Evolutionary conservation across 2,113 vertebrate genomes (phyloP).

Genomic region (Eulemur macaco): DNA sequence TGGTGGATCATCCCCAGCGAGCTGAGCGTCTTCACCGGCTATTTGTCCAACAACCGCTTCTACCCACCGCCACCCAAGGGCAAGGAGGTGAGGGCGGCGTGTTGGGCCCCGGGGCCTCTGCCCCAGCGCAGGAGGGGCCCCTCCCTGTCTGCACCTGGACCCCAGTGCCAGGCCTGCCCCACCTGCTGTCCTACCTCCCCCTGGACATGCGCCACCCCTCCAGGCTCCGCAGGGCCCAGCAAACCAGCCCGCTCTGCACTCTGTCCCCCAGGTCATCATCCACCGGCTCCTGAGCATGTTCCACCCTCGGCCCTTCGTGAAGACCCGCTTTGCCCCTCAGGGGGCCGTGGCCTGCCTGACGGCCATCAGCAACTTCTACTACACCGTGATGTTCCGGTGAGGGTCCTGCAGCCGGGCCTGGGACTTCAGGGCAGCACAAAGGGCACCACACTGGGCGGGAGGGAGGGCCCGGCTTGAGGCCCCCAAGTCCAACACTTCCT

Average conservation of each 20-base stretch:
- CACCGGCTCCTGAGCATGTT: slow-evolving; percentile 96
- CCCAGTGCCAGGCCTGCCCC: not conserved
- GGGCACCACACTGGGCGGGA: rapidly evolving
- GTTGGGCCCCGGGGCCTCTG: rapidly evolving
- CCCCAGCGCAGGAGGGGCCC: not conserved
- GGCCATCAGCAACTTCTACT: slow-evolving; percentile 93
- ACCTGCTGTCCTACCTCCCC: not conserved
- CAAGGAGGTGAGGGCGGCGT: slow-evolving; percentile 90
- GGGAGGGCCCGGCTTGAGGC: not conserved
- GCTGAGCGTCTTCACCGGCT: slow-evolving; percentile 95
- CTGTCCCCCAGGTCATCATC: slow-evolving; percentile 88
- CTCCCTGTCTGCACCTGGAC: not conserved
- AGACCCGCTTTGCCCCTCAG: slow-evolving; percentile 95
- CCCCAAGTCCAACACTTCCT: not conserved
- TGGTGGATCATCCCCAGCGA: slow-evolving; percentile 98
- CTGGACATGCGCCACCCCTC: not conserved
- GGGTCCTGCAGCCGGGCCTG: not conserved
- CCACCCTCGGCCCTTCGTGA: slow-evolving; percentile 94
- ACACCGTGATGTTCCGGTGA: slow-evolving; percentile 94
- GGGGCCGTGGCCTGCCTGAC: slow-evolving; percentile 94
- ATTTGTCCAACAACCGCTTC: slow-evolving; percentile 96
- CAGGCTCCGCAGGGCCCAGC: not conserved
- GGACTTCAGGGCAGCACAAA: not conserved
- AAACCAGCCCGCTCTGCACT: not conserved
- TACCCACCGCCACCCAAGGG: slow-evolving; percentile 93